These are phyloP conservation scores for Sialia sialis DNA, from an alignment of 2,113 vertebrate species.

Conservation along the genomic window DNA sequence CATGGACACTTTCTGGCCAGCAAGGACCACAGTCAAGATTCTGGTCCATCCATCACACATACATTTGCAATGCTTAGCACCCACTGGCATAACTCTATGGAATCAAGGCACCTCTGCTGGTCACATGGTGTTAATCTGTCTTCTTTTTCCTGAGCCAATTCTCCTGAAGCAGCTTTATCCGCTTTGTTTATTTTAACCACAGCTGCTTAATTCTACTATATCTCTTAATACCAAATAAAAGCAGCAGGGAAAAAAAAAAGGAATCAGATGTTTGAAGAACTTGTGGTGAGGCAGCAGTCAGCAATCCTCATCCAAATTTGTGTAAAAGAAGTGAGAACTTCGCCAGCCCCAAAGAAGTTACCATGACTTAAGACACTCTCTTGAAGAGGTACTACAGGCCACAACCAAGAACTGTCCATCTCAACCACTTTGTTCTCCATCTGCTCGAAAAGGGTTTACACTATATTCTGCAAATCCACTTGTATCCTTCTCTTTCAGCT, in stretches of 20 bases:
- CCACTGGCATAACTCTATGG: neutral
- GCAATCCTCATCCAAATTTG: neutral
- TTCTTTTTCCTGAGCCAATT: neutral
- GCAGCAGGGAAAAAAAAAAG: neutral
- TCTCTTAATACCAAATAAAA: conserved; percentile 36
- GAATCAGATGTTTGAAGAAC: neutral
- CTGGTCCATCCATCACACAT: neutral
- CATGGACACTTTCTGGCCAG: neutral
- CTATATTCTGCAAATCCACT: neutral
- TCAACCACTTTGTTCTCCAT: neutral
- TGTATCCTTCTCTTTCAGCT: conserved; percentile 7
- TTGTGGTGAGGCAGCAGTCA: neutral
- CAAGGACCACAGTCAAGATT: neutral
- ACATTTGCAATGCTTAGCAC: neutral
- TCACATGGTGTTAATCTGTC: neutral
- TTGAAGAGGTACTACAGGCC: neutral
- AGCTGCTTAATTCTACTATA: conserved; percentile 26
- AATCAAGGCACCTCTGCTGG: neutral
- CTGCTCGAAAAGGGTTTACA: neutral
- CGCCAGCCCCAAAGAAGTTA: neutral
- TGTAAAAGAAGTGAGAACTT: neutral
- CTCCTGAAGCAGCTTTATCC: conserved; percentile 20
- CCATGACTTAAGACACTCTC: neutral
- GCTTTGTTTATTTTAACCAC: conserved; percentile 56
- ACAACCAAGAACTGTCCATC: neutral